Conservation (phyloP, 2,113 vertebrate species). For the Condylura cristata region DNA sequence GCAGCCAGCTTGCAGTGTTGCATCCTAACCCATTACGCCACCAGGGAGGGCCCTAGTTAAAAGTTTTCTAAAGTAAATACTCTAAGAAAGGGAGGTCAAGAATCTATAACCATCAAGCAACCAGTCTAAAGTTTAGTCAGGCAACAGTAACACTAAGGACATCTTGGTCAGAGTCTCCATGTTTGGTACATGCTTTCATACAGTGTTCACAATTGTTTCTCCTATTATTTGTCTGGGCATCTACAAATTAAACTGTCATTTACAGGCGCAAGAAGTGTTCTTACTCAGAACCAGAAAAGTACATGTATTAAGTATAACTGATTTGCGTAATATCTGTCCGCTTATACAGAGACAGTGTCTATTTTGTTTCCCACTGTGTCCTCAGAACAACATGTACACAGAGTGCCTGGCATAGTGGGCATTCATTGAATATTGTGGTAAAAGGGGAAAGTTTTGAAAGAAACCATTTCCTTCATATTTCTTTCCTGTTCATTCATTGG, state of each 20-base stretch:
- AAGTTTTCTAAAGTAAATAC: neutral
- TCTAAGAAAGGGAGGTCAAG: neutral
- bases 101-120: neutral
- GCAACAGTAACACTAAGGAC: neutral
- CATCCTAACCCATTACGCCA: too few species aligned
- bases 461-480: neutral
- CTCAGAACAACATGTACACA: neutral
- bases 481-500: neutral
- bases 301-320: neutral
- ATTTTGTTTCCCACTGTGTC: neutral
- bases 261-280: constrained; percentile 4
- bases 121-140: neutral
- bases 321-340: neutral
- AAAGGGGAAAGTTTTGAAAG: neutral
- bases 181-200: neutral
- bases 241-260: neutral
- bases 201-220: neutral
- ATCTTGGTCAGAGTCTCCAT: too few species aligned
- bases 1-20: too few species aligned
- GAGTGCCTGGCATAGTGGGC: neutral
- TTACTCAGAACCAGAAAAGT: neutral
- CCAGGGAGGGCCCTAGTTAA: too few species aligned
- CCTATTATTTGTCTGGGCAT: neutral
- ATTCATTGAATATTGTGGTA: neutral
- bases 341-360: neutral